Conservation (phyloP, 2,797 vertebrate genomes). For the Enteromius viviparus region DNA sequence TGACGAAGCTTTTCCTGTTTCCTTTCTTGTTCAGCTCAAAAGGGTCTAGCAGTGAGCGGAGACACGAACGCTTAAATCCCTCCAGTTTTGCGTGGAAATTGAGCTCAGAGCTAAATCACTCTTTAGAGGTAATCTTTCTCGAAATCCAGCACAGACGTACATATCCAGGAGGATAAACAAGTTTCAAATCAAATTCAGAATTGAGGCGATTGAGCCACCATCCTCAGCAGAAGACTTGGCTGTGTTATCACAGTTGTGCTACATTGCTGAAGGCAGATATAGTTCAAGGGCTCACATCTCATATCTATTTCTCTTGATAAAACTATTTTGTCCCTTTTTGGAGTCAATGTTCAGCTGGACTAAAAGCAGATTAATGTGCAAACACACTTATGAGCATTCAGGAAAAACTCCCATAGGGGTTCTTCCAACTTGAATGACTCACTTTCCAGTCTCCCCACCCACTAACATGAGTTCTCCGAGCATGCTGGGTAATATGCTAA, state of each 20-base stretch:
- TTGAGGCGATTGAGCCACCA: conserved; percentile 46
- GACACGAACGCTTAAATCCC: conserved; percentile 29
- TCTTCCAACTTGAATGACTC: conserved; percentile 42
- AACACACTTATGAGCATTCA: conserved; percentile 26
- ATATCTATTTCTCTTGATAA: conserved; percentile 22
- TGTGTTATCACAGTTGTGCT: background rate
- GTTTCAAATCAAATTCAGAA: conserved; percentile 67
- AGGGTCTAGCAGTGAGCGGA: conserved; percentile 17
- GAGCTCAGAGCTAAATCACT: conserved; percentile 69
- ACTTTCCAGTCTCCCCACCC: conserved; percentile 15
- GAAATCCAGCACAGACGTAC: conserved; percentile 69
- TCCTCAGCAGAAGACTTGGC: background rate
- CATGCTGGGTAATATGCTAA: conserved; percentile 35
- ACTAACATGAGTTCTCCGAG: conserved; percentile 2
- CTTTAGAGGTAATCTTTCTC: conserved; percentile 72
- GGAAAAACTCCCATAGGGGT: conserved; percentile 35
- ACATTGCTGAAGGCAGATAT: conserved; percentile 32
- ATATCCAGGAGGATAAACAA: conserved; percentile 68
- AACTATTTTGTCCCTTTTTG: conserved; percentile 3
- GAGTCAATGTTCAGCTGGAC: conserved; percentile 13
- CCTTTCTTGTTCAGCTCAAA: conserved; percentile 10
- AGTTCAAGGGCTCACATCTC: conserved; percentile 6
- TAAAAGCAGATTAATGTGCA: conserved; percentile 36
- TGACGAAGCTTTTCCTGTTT: background rate
- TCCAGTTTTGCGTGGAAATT: conserved; percentile 24